These are phyloP conservation scores for Enteromius mattozi DNA, from an alignment of 2,797 vertebrate species.

Conservation along the genomic window DNA sequence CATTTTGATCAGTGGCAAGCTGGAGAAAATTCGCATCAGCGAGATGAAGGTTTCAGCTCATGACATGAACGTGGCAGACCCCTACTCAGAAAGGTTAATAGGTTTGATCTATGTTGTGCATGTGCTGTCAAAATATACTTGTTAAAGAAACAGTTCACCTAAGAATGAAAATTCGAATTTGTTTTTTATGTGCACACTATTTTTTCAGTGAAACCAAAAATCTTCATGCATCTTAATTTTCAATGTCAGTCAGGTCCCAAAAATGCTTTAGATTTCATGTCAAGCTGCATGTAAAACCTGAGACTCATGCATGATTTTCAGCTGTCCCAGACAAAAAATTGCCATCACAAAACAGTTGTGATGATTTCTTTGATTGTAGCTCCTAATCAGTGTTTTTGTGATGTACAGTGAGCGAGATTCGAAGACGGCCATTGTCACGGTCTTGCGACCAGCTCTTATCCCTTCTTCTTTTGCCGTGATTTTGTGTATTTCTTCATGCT, in stretches of 20 bases:
- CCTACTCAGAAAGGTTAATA: slow-evolving; percentile 81
- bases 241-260: not conserved
- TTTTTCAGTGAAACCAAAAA: not conserved
- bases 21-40: slow-evolving; percentile 84
- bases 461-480: no score
- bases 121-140: not conserved
- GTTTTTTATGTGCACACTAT: no score
- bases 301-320: not conserved
- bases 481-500: not conserved
- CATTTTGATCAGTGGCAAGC: slow-evolving; percentile 68
- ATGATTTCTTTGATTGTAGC: not conserved
- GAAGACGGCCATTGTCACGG: not conserved
- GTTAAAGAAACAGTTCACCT: not conserved
- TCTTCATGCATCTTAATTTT: not conserved
- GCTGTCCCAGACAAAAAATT: not conserved
- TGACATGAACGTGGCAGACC: slow-evolving; percentile 84
- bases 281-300: not conserved
- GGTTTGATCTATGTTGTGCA: not conserved
- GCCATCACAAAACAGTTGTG: not conserved
- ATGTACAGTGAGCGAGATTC: not conserved
- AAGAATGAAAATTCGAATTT: not conserved
- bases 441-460: not conserved
- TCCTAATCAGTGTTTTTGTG: not conserved
- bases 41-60: slow-evolving; percentile 80
- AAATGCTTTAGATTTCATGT: not conserved